These are phyloP conservation scores for Procambarus virginalis DNA, from an alignment of 1,140 invertebrate species.

Conservation along the genomic window DNA sequence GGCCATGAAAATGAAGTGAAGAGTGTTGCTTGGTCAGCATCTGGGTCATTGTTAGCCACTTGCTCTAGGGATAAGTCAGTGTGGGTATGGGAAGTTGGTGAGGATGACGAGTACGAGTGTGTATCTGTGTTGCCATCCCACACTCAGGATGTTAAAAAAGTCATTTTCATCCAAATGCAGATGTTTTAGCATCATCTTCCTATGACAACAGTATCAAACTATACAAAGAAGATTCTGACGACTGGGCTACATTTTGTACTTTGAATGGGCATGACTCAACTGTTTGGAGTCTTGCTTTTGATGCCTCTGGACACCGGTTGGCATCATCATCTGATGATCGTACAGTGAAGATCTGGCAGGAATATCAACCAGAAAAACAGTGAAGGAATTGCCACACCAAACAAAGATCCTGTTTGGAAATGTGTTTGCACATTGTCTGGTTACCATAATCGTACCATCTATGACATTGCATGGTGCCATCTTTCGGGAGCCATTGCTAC, in stretches of 20 bases:
- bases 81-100: conserved; percentile 98
- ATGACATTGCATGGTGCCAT: conserved; percentile 94
- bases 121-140: conserved; percentile 96
- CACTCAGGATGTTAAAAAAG: conserved; percentile 83
- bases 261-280: conserved; percentile 90
- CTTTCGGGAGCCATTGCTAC: conserved; percentile 87
- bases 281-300: conserved; percentile 94
- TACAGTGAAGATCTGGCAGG: conserved; percentile 93
- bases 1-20: conserved; percentile 99
- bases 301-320: conserved; percentile 85
- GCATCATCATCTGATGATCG: conserved; percentile 95
- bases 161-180: conserved; percentile 92
- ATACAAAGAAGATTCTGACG: conserved; percentile 89
- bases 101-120: conserved; percentile 93
- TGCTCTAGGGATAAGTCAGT: conserved; percentile 99
- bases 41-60: conserved; percentile 91
- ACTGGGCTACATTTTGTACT: conserved; percentile 85
- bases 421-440: conserved; percentile 93
- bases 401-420: conserved; percentile 89
- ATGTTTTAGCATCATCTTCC: conserved; percentile 93
- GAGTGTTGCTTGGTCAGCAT: conserved; percentile 91
- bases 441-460: conserved; percentile 89
- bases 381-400: conserved; percentile 84
- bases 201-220: conserved; percentile 98
- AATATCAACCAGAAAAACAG: conserved; percentile 85